Percentiles rank a stretch among this genome's conserved stretches.
Conservation (phyloP, 1,140 invertebrate species). For the Caenorhabditis inopinata region DNA sequence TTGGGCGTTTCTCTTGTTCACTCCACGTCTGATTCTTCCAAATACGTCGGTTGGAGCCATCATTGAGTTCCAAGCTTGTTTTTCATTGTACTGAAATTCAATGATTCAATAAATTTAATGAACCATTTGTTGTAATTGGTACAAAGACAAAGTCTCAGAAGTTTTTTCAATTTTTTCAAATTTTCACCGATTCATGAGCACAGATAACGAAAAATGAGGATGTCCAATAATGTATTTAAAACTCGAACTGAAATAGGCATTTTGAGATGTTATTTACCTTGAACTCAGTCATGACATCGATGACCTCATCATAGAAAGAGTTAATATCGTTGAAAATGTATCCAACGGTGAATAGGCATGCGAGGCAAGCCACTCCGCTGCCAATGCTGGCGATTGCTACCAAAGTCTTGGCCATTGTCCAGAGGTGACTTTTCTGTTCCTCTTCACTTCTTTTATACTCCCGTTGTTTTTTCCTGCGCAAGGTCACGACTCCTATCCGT, state of each 20-base stretch:
- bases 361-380: constrained; percentile 45
- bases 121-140: no score
- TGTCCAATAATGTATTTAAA: no score
- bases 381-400: constrained; percentile 42
- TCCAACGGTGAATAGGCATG: constrained; percentile 46
- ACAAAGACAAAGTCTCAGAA: no score
- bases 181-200: no score
- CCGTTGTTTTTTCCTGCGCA: neutral
- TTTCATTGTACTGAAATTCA: neutral
- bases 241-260: no score
- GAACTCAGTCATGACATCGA: constrained; percentile 53
- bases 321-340: constrained; percentile 54
- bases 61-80: constrained; percentile 31
- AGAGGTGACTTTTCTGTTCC: neutral
- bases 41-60: neutral
- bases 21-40: constrained; percentile 24
- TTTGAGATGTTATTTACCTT: no score
- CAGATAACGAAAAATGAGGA: no score
- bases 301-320: constrained; percentile 50
- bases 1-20: constrained; percentile 35
- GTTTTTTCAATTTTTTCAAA: no score
- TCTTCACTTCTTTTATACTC: neutral
- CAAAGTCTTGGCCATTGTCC: constrained; percentile 40
- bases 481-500: neutral
- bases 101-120: no score